phyloP scores from a whole-genome alignment of 2,113 vertebrate genomes.

The Uria aalge region DNA sequence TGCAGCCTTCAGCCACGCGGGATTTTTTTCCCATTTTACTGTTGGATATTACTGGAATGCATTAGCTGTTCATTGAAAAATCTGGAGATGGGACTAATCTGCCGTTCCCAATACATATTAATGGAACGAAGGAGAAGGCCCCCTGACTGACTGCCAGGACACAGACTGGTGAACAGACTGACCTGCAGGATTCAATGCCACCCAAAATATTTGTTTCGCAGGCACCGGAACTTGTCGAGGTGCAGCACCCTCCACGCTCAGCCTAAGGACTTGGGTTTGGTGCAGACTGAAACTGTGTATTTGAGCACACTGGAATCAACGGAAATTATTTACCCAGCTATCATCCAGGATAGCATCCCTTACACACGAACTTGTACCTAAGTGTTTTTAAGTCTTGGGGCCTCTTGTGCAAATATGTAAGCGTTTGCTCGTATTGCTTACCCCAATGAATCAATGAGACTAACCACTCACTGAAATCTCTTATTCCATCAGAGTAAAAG shows the following conservation, averaged over 20 bases:
- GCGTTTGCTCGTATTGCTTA: not conserved
- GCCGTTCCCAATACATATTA: not conserved
- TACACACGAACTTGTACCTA: not conserved
- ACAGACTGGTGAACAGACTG: not conserved
- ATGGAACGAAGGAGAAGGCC: not conserved
- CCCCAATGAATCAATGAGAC: not conserved
- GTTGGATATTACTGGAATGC: not conserved
- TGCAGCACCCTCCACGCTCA: not conserved
- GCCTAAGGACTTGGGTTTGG: not conserved
- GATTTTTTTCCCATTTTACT: not conserved
- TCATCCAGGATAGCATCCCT: not conserved
- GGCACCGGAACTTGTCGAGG: not conserved
- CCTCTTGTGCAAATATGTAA: not conserved
- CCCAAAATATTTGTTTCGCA: not conserved
- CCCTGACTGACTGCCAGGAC: not conserved
- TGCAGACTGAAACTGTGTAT: not conserved
- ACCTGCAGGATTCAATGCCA: not conserved
- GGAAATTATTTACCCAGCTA: not conserved
- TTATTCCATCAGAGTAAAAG: not conserved
- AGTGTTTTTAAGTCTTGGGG: not conserved
- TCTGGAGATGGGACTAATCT: not conserved
- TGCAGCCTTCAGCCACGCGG: not conserved
- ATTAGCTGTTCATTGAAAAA: not conserved
- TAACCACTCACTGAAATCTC: not conserved
- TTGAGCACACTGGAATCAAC: not conserved